Evolutionary conservation across 2,888 invertebrate species (phyloP), one percentile per base, ranked within the genome.

Genomic region (Drosophila formosana): DNA sequence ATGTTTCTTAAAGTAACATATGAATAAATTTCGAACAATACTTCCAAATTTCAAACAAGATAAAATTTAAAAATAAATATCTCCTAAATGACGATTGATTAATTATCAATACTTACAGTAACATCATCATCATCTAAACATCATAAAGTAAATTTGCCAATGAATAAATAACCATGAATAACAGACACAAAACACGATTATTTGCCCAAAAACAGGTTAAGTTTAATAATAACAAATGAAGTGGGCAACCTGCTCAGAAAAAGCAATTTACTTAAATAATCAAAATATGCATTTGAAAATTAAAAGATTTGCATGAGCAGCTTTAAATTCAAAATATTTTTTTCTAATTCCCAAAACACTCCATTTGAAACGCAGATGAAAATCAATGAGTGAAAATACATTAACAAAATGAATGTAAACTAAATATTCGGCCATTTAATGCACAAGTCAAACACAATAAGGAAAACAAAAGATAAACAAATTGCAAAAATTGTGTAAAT

Each of bases 371-470:
- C 11, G 23, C 11, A n/a, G 6, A 28, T 23, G 18, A n/a, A 45
- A 30, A 56, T 47, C 45, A 25, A 74, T 57, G 30, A 2, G 18
- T 11, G 5, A 26, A 37, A 70, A 61, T 47, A 60, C 67, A 75
- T 82, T 79, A 67, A 39, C 41, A 6, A 69, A 69, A 72, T 66
- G 51, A 80, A 80, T 56, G 63, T 43, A 46, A 34, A 23, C 18
- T 45, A 58, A 57, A 50, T 50, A 50, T 11, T 4, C 47, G 25
- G 4, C 9, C 23, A 39, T 61, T 58, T 30, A 18, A 52, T 66
- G 18, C 13, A 37, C 28, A 50, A 82, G 45, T 51, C 41, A 63
- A 85, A 74, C 47, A 65, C 41, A 43, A 43, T 34, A 47, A 37
- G n/a, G n/a, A 47, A 53, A 55, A 13, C 18, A 55, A 61, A 79